Conservation (phyloP, 2,113 vertebrate species). For the Plotosus lineatus region DNA sequence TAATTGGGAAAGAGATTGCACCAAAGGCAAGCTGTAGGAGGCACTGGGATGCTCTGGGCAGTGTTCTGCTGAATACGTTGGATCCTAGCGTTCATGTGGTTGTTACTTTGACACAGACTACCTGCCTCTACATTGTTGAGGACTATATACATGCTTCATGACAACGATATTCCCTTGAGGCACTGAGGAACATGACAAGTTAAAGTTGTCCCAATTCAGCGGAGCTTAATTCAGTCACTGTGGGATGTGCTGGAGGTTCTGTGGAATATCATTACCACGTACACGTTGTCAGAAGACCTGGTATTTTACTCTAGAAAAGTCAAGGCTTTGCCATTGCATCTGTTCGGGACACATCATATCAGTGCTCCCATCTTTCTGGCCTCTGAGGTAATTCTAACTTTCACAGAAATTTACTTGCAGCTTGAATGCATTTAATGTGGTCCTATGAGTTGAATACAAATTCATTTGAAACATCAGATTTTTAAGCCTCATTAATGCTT, state of each 20-base stretch:
- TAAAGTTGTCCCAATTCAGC: no score
- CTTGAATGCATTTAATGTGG: background rate
- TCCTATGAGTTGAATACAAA: background rate
- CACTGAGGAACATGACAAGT: background rate
- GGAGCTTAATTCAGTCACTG: background rate
- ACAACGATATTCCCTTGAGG: no score
- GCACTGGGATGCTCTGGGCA: no score
- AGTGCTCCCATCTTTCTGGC: background rate
- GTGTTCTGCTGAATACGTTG: no score
- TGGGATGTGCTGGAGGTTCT: background rate
- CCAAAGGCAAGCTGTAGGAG: no score
- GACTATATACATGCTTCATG: no score
- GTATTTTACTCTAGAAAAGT: background rate
- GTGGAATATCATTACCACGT: background rate
- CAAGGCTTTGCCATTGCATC: background rate
- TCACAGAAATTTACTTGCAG: constrained; percentile 1
- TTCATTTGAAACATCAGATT: constrained; percentile 27
- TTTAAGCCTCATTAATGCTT: background rate
- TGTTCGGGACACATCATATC: background rate
- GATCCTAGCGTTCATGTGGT: no score
- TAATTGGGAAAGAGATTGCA: no score
- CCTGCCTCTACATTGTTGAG: no score
- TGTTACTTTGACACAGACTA: no score
- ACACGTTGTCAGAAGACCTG: background rate
- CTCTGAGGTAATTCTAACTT: background rate